Base-by-base conservation (phyloP, 2,888 invertebrate species). In the Cheilosia vulpina region DNA sequence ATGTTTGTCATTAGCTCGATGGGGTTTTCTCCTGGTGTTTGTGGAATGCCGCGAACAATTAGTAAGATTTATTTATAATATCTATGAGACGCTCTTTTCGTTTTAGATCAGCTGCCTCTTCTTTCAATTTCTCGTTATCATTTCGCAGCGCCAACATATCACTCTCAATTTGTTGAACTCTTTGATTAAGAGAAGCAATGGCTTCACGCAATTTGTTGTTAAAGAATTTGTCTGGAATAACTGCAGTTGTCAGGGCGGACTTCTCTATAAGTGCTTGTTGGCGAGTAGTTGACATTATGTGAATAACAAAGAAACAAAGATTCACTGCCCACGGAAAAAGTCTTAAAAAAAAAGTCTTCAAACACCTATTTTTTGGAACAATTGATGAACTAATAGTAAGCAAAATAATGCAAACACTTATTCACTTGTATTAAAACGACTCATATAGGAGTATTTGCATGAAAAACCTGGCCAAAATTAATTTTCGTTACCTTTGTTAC, bases 61-160 rank as follows among this genome's bases (percentile, higher is more conserved):
- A n/a, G n/a, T n/a, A n/a, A n/a, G n/a, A n/a, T n/a, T n/a, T n/a
- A n/a, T n/a, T n/a, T n/a, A n/a, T n/a, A 24, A 53, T 5, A 13
- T 53, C 52, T 21, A 27, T 53, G 24, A 53, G 52, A 1, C 52
- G 21, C 24, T 53, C 52, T 53, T 53, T 53, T 4, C 52, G 24
- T 52, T 52, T 24, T 21, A 52, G 11, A 21, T 24, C 52, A 7
- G 24, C 52, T 31, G 31, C 15, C 15, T 55, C 24, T 55, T 55
- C 31, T 55, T 27, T 31, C 13, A 55, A 13, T 55, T 31, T n/a
- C 21, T 31, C 15, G 31, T 55, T 55, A 11, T 55, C 53, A 27
- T 53, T 24, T 15, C 27, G 24, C 15, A 27, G 53, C 4, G 24
- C 27, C 21, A 24, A 53, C 9, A 53, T 15, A 11, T 53, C 53